Evolutionary conservation across 2,888 invertebrate species (phyloP).

Genomic region (Ellobium chinense): DNA sequence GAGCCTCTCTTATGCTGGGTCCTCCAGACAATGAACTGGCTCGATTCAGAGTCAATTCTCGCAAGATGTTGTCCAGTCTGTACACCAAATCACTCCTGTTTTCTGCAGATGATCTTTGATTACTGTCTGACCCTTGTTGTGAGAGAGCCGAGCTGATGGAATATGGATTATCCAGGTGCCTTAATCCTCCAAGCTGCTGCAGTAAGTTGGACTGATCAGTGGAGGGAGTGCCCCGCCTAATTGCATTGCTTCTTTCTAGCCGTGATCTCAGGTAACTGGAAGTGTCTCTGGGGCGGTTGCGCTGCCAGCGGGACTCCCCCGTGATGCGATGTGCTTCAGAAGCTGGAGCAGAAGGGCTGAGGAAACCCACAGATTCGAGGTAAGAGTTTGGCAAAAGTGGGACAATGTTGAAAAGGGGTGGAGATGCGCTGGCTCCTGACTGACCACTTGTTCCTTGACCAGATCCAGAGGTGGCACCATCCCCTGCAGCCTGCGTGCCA

Average conservation of each 20-base stretch:
- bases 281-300: conserved; percentile 33
- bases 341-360: neutral
- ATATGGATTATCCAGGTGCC: conserved; percentile 17
- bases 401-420: conserved; percentile 40
- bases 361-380: conserved; percentile 6
- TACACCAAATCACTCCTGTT: conserved; percentile 23
- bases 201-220: conserved; percentile 14
- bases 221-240: conserved; percentile 24
- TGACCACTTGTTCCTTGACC: neutral
- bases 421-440: neutral
- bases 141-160: neutral
- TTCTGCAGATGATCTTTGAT: conserved; percentile 36
- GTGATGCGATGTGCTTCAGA: neutral
- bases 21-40: conserved; percentile 4
- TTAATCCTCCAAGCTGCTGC: conserved; percentile 27
- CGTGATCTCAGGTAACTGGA: conserved; percentile 39
- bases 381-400: conserved; percentile 43
- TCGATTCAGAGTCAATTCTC: conserved; percentile 20
- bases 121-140: conserved; percentile 30
- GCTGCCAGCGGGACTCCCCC: conserved; percentile 15
- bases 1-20: conserved; percentile 6
- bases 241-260: conserved; percentile 41
- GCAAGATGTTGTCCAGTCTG: conserved; percentile 35
- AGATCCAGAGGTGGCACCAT: neutral
- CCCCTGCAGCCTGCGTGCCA: conserved; percentile 7